These are phyloP conservation scores for Callinectes sapidus DNA, from an alignment of 2,888 invertebrate genomes.

Conservation along the genomic window DNA sequence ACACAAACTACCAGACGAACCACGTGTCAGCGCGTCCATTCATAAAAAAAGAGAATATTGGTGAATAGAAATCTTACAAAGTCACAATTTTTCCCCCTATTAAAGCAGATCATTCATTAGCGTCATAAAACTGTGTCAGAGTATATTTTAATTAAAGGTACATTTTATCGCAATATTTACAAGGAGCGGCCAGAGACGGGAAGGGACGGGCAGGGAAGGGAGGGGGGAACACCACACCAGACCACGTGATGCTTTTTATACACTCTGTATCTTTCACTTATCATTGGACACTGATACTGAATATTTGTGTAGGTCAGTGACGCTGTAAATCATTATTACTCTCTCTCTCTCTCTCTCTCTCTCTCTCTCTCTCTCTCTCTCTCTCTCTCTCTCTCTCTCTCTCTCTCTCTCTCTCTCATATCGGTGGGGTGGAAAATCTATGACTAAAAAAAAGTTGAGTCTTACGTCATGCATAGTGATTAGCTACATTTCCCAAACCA, in stretches of 20 bases:
- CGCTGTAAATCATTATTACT: slow-evolving; percentile 39
- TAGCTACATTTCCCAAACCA: neutral
- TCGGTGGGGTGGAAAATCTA: neutral
- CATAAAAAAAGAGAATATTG: slow-evolving; percentile 26
- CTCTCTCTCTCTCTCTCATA: slow-evolving; percentile 49
- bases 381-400: slow-evolving; percentile 53
- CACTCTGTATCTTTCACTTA: neutral
- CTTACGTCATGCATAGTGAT: neutral
- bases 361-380: slow-evolving; percentile 52
- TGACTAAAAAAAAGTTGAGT: neutral
- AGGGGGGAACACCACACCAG: neutral
- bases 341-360: slow-evolving; percentile 48
- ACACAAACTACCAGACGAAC: slow-evolving; percentile 8
- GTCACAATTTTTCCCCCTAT: slow-evolving; percentile 47
- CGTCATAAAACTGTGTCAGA: slow-evolving; percentile 20
- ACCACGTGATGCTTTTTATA: neutral
- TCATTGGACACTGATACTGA: slow-evolving; percentile 11
- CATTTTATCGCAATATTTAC: slow-evolving; percentile 31
- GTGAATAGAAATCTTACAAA: slow-evolving; percentile 52
- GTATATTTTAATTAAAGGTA: slow-evolving; percentile 37
- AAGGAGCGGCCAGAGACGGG: slow-evolving; percentile 4
- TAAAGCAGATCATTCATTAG: slow-evolving; percentile 56
- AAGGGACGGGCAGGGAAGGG: neutral
- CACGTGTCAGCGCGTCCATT: slow-evolving; percentile 43
- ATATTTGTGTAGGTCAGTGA: slow-evolving; percentile 55